Evolutionary conservation across 2,888 invertebrate genomes (phyloP).

Genomic region (Acleris cristana): DNA sequence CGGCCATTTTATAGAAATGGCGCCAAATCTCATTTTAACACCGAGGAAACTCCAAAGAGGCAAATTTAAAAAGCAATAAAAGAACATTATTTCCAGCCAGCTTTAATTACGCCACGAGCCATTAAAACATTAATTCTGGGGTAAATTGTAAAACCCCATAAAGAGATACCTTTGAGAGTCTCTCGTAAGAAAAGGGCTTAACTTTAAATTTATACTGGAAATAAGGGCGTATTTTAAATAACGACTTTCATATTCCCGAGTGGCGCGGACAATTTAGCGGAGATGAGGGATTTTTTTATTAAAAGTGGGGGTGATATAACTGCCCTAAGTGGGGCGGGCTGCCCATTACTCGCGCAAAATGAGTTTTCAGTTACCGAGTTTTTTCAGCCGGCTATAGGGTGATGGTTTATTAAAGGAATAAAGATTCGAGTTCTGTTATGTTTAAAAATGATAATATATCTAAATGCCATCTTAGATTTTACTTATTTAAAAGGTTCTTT

Average conservation of each 20-base stretch:
- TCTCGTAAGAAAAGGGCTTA: constrained; percentile 63
- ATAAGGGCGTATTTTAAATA: constrained; percentile 82
- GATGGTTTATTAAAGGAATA: constrained; percentile 41
- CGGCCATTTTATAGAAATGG: neutral
- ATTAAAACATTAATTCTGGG: constrained; percentile 40
- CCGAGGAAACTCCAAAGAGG: constrained; percentile 7
- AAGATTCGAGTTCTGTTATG: neutral
- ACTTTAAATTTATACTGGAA: constrained; percentile 78
- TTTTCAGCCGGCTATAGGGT: constrained; percentile 52
- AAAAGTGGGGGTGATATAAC: constrained; percentile 66
- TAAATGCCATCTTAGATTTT: too few relatives aligned
- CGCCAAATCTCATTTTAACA: too few relatives aligned
- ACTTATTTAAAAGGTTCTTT: too few relatives aligned
- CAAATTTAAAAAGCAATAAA: constrained; percentile 29
- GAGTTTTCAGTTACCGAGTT: constrained; percentile 77
- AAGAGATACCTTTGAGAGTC: constrained; percentile 61
- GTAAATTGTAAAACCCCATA: constrained; percentile 59
- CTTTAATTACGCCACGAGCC: constrained; percentile 10
- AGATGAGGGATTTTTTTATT: constrained; percentile 80
- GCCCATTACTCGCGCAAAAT: constrained; percentile 76
- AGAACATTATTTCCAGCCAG: constrained; percentile 12
- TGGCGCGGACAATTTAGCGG: constrained; percentile 78
- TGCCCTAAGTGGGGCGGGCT: constrained; percentile 61
- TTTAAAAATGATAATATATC: too few relatives aligned
- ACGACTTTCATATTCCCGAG: constrained; percentile 82